These are phyloP conservation scores for Arothron firmamentum DNA, from an alignment of 2,113 vertebrate species.

Conservation along the genomic window DNA sequence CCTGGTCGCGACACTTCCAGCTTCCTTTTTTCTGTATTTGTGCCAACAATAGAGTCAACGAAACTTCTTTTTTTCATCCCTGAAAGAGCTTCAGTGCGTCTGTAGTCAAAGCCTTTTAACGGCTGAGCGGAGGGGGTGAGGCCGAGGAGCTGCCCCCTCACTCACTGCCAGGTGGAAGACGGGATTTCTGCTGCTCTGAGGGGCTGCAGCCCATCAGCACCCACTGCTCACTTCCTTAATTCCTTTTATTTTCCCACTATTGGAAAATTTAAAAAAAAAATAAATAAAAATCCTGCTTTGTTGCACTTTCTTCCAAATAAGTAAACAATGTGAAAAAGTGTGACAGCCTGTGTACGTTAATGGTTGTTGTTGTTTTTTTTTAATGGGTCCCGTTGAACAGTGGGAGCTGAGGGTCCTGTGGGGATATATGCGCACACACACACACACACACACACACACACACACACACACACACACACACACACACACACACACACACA, in stretches of 20 bases:
- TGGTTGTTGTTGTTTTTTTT: constrained; percentile 36
- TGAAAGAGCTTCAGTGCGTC: too few species aligned
- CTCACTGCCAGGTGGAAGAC: constrained; percentile 11
- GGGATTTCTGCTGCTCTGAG: too few species aligned
- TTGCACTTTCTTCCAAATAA: constrained; percentile 45
- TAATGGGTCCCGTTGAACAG: constrained; percentile 52
- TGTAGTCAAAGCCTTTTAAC: too few species aligned
- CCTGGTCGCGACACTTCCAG: too few species aligned
- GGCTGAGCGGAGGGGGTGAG: background rate
- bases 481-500: constrained; percentile 25
- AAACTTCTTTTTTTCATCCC: too few species aligned
- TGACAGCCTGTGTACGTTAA: constrained; percentile 16
- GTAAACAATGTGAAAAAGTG: constrained; percentile 58
- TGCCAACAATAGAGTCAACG: too few species aligned
- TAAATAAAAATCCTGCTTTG: constrained; percentile 23
- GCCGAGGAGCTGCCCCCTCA: constrained; percentile 1
- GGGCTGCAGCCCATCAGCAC: constrained; percentile 9
- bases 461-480: constrained; percentile 12
- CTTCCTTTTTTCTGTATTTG: too few species aligned
- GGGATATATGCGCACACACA: constrained; percentile 35
- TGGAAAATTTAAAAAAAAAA: too few species aligned
- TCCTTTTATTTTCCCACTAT: too few species aligned
- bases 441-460: constrained; percentile 21
- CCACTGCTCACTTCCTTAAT: background rate
- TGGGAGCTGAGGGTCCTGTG: constrained; percentile 48